Conservation (phyloP, 2,888 invertebrate species). For the Lasioglossum lativentre region DNA sequence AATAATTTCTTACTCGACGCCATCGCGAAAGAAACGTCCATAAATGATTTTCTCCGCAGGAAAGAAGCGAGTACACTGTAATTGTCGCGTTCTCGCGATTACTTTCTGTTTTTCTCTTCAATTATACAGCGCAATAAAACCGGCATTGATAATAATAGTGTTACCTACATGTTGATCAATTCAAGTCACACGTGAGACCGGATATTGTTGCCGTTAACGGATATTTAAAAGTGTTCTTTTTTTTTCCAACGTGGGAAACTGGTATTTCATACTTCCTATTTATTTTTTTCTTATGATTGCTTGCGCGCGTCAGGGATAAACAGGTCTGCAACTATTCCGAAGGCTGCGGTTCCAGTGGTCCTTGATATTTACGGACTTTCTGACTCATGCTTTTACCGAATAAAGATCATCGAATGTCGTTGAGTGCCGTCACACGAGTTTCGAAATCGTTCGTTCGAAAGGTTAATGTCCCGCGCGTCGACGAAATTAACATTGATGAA, state of each 20-base stretch:
- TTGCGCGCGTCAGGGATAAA: not conserved
- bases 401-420: not conserved
- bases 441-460: not conserved
- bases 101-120: not conserved
- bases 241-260: not conserved
- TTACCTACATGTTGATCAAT: not conserved
- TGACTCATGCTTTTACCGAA: not conserved
- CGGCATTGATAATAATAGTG: not conserved
- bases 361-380: not conserved
- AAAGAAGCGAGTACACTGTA: not conserved
- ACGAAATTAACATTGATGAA: not conserved
- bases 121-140: not conserved
- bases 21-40: not conserved
- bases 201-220: not conserved
- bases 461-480: not conserved
- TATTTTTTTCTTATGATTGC: not conserved
- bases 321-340: not conserved
- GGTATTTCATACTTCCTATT: not conserved
- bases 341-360: not conserved
- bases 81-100: not conserved
- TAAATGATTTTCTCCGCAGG: not conserved
- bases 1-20: too few relatives aligned
- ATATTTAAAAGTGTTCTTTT: not conserved
- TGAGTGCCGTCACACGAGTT: not conserved
- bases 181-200: not conserved